These are phyloP conservation scores for Brachypalpus laphriformis DNA, from an alignment of 2,888 invertebrate genomes.

Conservation along the genomic window DNA sequence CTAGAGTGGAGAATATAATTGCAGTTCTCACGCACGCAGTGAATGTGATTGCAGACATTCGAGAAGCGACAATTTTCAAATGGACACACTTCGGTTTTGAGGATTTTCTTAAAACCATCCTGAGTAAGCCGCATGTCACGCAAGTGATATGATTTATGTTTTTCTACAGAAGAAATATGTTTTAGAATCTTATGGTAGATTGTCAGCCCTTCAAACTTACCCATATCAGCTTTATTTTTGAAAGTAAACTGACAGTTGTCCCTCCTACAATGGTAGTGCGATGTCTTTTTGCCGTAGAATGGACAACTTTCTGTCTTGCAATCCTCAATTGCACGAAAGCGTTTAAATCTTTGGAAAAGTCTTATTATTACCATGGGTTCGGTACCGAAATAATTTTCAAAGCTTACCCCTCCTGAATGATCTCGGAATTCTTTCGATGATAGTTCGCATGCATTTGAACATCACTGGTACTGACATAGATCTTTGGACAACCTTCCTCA, in stretches of 20 bases:
- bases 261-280: conserved; percentile 98
- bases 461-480: conserved; percentile 99
- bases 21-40: conserved; percentile 97
- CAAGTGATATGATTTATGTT: conserved; percentile 99
- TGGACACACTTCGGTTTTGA: conserved; percentile 97
- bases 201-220: conserved; percentile 85
- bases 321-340: conserved; percentile 97
- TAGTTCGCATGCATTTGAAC: conserved; percentile 99
- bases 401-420: conserved; percentile 93
- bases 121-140: conserved; percentile 97
- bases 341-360: conserved; percentile 87
- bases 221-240: conserved; percentile 99
- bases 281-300: conserved; percentile 96
- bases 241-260: conserved; percentile 96
- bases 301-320: conserved; percentile 95
- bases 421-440: conserved; percentile 98
- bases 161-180: conserved; percentile 86
- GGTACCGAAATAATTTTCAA: neutral
- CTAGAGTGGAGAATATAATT: conserved; percentile 98
- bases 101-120: conserved; percentile 99
- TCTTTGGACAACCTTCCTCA: conserved; percentile 96
- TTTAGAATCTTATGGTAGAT: neutral
- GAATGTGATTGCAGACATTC: conserved; percentile 98
- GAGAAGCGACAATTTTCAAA: conserved; percentile 97
- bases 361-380: no score